Percentiles rank a stretch among this genome's conserved stretches.
Evolutionary conservation across 2,797 vertebrate genomes (phyloP).

Genomic region (Anomalospiza imberbis): DNA sequence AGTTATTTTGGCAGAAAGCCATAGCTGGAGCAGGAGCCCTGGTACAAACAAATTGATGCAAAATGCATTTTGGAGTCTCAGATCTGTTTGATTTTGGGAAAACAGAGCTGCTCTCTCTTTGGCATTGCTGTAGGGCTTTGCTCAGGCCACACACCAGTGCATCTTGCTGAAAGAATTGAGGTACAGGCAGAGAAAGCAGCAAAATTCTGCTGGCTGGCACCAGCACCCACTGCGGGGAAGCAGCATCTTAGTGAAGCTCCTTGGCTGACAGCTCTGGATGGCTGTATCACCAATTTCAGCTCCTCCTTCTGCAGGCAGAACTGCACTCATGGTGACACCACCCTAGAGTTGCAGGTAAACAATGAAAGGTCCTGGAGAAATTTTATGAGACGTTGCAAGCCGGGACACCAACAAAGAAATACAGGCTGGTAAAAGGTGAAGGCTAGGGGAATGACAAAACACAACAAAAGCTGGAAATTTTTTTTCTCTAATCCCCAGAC

Average conservation of each 20-base stretch:
- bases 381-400: neutral
- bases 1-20: slow-evolving; percentile 60
- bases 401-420: neutral
- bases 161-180: neutral
- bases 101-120: neutral
- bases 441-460: neutral
- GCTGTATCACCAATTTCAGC: neutral
- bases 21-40: neutral
- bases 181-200: neutral
- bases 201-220: neutral
- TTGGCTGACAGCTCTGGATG: neutral
- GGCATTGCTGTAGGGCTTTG: neutral
- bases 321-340: neutral
- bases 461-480: neutral
- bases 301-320: neutral
- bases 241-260: neutral
- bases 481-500: neutral
- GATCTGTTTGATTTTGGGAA: neutral
- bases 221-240: neutral
- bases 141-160: neutral
- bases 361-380: neutral
- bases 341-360: accelerated
- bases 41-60: neutral
- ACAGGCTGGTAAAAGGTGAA: neutral
- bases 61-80: neutral